Conservation (phyloP, 1,140 invertebrate genomes). For the Leptopilina boulardi region DNA sequence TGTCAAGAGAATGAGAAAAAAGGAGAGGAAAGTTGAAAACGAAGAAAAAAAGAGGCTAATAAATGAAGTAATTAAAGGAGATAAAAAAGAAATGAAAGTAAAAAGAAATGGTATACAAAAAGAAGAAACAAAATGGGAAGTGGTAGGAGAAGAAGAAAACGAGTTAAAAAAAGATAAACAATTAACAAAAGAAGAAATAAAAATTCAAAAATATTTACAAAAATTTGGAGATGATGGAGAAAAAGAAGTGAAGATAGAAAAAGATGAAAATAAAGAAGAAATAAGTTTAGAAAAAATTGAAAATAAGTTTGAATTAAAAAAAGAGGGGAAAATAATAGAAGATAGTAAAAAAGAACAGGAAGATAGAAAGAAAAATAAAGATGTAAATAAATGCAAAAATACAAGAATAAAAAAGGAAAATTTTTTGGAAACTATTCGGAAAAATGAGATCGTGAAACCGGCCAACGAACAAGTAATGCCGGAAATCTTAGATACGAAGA, state of each 20-base stretch:
- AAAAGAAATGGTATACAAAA: background rate
- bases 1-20: background rate
- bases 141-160: background rate
- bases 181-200: too few relatives aligned
- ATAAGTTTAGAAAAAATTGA: too few relatives aligned
- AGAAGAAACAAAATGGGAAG: background rate
- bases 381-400: background rate
- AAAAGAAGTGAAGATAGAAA: too few relatives aligned
- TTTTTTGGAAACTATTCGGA: background rate
- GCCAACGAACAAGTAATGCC: background rate
- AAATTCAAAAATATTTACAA: too few relatives aligned
- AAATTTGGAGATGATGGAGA: too few relatives aligned
- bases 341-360: too few relatives aligned
- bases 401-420: too few relatives aligned
- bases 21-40: background rate
- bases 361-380: background rate
- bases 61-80: too few relatives aligned
- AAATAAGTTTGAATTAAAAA: too few relatives aligned
- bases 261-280: background rate
- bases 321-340: background rate
- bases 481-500: conserved; percentile 31
- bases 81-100: background rate
- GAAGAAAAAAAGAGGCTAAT: background rate
- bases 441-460: background rate
- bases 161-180: too few relatives aligned